Conservation (phyloP, 2,113 vertebrate species). For the Macaca nemestrina region DNA sequence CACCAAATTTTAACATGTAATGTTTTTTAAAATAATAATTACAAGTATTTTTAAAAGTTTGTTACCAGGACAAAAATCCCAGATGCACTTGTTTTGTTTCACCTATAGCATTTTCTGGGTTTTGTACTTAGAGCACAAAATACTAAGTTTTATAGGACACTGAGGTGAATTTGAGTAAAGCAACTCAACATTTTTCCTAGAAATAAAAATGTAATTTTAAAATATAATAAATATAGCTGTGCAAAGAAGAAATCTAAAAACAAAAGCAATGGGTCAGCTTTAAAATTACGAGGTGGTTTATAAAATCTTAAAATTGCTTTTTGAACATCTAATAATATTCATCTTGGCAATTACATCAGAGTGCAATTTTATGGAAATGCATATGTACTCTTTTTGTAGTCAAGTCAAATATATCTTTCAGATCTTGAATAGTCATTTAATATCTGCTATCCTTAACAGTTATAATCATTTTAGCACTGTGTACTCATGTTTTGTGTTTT, state of each 20-base stretch:
- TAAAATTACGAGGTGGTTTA: neutral
- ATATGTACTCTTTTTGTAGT: neutral
- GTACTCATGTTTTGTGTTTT: neutral
- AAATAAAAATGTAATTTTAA: neutral
- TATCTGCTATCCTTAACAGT: neutral
- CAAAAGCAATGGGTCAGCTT: neutral
- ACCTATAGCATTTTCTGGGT: neutral
- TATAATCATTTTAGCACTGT: neutral
- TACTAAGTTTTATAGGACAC: neutral
- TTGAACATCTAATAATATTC: neutral
- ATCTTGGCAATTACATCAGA: neutral
- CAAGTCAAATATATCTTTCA: neutral
- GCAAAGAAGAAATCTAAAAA: neutral
- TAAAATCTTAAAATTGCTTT: neutral
- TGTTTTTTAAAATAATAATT: neutral
- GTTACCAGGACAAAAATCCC: neutral
- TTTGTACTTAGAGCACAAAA: neutral
- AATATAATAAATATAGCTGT: neutral
- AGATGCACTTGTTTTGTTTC: neutral
- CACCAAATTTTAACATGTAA: neutral
- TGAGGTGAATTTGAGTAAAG: constrained; percentile 13
- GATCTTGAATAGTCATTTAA: neutral
- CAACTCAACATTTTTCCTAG: neutral
- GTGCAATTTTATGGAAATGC: neutral
- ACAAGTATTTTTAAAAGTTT: neutral